Base-by-base conservation (phyloP, 2,888 invertebrate genomes). In the Pardosa pseudoannulata region DNA sequence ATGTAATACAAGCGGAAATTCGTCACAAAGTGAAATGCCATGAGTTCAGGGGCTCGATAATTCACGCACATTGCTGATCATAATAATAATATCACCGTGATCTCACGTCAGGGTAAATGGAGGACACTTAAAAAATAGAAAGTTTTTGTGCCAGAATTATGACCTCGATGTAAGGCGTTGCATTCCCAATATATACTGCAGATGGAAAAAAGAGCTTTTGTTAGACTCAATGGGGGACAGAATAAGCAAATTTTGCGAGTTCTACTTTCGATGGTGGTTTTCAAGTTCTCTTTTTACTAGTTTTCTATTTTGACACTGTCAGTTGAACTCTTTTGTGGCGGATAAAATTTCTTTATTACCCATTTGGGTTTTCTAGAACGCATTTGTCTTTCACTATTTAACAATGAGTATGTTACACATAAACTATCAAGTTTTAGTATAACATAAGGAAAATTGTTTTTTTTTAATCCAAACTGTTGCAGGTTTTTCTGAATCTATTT, bases 1-100 rank as follows among this genome's bases (percentile, higher is more conserved):
- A 86, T 79, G 86, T 86, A 79, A 86, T 79, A 86, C 46, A 74
- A 73, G 41, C 86, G 86, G 86, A 86, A 75, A 86, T 70, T 75
- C 70, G 65, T 68, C 79, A 75, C 74, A 75, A 79, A 86, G 62
- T 56, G 73, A 56, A 46, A 56, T 72, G 79, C 64, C 86, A 50
- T 64, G 79, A 75, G 86, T 79, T 85, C 79, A 85, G 85, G 79
- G 79, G 85, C 85, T 79, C 76, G 31, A 72, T 78, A 83, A 83
- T 83, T 83, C 83, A 83, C 76, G 78, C 83, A 74, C 36, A 31
- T 16, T 27, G 6, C 50, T 67, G 23, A 16, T 79, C 56, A 68
- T 83, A 27, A 78, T 73, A 85, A 85, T 85, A 50, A 65, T 76
- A 76, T 76, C 76, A n/a, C 2, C 19, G 1, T 39, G 28, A 80